Evolutionary conservation across 2,113 vertebrate genomes (phyloP), one percentile per base, ranked within the genome.

Genomic region (Helogale parvula): DNA sequence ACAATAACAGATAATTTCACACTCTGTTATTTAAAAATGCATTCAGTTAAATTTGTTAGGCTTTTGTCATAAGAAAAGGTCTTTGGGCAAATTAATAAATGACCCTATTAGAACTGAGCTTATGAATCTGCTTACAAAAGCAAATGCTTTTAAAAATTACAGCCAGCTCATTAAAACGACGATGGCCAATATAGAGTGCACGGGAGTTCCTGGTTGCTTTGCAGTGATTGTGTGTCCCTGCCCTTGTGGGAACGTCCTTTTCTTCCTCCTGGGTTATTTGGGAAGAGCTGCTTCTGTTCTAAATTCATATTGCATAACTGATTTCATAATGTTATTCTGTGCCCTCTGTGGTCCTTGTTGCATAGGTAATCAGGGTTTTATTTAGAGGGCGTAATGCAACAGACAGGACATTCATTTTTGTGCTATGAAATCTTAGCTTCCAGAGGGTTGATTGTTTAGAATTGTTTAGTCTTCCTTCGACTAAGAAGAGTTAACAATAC

Each of bases 111-210:
- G 69, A 72, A 96, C 12, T 93, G 68, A 94, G 45, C 77, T 92
- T 82, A 81, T 90, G 27, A 85, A 92, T 97, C 50, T 94, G 31
- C 38, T 81, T 93, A 52, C 11, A 92, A 93, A 96, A 66, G 35
- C 68, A 84, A 97, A 94, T 66, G n/a, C 57, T 90, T 90, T 95
- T 80, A 79, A 95, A 94, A 88, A 90, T 91, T 83, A 77, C 16
- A 66, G n/a, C 27, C 33, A 38, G 86, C 80, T 98, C 79, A 90
- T 97, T 98, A 96, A 97, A 97, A 97, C 50, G 88, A 95, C 35
- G 47, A 96, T 16, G 11, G 25, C 54, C 68, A 94, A 86, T 76
- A 90, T 84, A 54, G 47, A 65, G 45, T 50, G n/a, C 13, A 23
- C 14, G 31, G 69, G 57, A 74, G 33, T 80, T 85, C 25, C 27